These are phyloP conservation scores for Nymphalis c-album DNA, from an alignment of 2,888 invertebrate genomes.

Conservation along the genomic window DNA sequence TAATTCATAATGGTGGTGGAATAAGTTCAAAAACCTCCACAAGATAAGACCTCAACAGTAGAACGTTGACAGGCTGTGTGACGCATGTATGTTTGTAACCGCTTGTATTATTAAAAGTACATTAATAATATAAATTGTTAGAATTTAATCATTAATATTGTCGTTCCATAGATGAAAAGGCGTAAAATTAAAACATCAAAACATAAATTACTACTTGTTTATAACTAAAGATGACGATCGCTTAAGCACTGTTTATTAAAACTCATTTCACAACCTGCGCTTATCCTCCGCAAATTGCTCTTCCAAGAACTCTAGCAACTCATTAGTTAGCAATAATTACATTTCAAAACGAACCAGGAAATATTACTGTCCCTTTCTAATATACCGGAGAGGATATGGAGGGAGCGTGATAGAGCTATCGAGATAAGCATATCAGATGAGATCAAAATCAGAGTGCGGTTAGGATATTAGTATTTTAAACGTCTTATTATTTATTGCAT, in stretches of 20 bases:
- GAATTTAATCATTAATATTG: slow-evolving; percentile 1
- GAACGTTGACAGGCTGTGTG: too few relatives aligned
- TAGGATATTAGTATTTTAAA: slow-evolving; percentile 63
- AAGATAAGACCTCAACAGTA: too few relatives aligned
- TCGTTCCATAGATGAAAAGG: slow-evolving; percentile 4
- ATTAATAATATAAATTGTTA: too few relatives aligned
- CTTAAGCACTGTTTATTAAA: slow-evolving; percentile 34
- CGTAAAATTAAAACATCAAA: slow-evolving; percentile 20
- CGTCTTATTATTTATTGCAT: slow-evolving; percentile 67
- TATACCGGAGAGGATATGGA: slow-evolving; percentile 44
- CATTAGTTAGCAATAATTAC: slow-evolving; percentile 67
- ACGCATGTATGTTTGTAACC: too few relatives aligned
- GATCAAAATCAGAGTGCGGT: slow-evolving; percentile 66
- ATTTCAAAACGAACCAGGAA: slow-evolving; percentile 57
- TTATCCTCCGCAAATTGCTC: slow-evolving; percentile 55
- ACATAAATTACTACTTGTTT: slow-evolving; percentile 18
- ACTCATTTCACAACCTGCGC: slow-evolving; percentile 48
- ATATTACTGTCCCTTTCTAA: slow-evolving; percentile 53
- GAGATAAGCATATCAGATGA: slow-evolving; percentile 66
- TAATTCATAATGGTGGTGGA: too few relatives aligned
- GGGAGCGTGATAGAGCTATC: slow-evolving; percentile 66
- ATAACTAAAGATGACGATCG: slow-evolving; percentile 8
- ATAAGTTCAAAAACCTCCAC: too few relatives aligned
- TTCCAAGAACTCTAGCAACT: slow-evolving; percentile 53
- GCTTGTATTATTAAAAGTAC: too few relatives aligned